These are phyloP conservation scores for Maccullochella peelii DNA, from an alignment of 2,113 vertebrate genomes.

Conservation along the genomic window DNA sequence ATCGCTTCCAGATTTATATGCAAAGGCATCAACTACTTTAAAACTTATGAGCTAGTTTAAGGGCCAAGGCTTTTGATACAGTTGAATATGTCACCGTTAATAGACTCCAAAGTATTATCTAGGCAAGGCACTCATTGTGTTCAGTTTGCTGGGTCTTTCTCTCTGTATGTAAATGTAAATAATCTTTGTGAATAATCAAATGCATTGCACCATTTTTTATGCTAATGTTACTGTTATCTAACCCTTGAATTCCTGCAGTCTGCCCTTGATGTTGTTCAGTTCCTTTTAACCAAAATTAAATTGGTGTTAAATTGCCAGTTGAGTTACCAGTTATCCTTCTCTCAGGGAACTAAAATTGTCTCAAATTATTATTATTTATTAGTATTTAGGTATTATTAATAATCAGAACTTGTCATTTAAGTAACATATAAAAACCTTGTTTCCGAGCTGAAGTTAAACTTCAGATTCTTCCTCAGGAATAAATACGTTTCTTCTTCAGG, in stretches of 20 bases:
- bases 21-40: conserved; percentile 18
- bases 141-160: background rate
- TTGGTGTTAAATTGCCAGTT: background rate
- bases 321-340: background rate
- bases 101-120: background rate
- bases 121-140: background rate
- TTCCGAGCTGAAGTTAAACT: no score
- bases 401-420: background rate
- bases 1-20: conserved; percentile 22
- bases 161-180: no score
- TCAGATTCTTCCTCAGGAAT: background rate
- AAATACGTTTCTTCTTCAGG: background rate
- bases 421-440: background rate
- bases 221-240: background rate
- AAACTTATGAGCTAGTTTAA: conserved; percentile 3
- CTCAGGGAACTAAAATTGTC: background rate
- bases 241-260: background rate
- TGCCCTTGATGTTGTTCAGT: background rate
- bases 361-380: background rate
- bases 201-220: background rate
- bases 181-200: background rate
- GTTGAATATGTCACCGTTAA: background rate
- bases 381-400: background rate
- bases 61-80: background rate
- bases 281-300: background rate